phyloP scores from a whole-genome alignment of 2,797 vertebrate genomes.

The Chelon labrosus region DNA sequence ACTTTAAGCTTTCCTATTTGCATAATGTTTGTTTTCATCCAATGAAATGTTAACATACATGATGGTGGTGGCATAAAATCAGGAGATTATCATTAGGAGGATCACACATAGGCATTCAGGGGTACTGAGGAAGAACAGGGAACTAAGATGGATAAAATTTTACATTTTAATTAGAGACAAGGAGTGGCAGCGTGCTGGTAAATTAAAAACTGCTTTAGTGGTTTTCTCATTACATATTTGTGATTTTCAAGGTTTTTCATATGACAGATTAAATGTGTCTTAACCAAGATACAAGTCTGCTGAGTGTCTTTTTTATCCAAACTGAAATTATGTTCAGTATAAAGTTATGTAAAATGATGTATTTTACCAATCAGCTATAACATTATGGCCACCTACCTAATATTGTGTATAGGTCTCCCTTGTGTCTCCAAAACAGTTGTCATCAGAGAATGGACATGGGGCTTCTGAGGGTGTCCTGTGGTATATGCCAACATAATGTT shows the following conservation, averaged over 20 bases:
- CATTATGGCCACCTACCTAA: no score
- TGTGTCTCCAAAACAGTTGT: no score
- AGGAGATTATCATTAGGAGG: constrained; percentile 76
- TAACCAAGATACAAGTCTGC: not conserved
- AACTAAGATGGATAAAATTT: constrained; percentile 59
- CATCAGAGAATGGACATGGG: no score
- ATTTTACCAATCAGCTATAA: no score
- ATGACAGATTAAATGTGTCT: not conserved
- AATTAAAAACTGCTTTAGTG: constrained; percentile 40
- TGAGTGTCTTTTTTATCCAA: not conserved
- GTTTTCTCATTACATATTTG: not conserved
- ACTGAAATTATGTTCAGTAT: not conserved
- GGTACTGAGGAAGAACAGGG: constrained; percentile 62
- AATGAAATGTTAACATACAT: constrained; percentile 67
- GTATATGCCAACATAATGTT: no score
- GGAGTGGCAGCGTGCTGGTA: constrained; percentile 18
- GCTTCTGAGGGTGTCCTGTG: no score
- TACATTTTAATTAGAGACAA: constrained; percentile 66
- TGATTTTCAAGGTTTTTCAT: not conserved
- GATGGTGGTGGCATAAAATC: constrained; percentile 71
- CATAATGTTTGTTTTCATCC: constrained; percentile 74
- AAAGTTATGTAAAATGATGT: no score
- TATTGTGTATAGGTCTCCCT: no score
- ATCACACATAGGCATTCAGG: constrained; percentile 59
- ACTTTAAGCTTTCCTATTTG: constrained; percentile 75